These are phyloP conservation scores for Teleiodes luculella DNA, from an alignment of 2,888 invertebrate species.

Conservation along the genomic window DNA sequence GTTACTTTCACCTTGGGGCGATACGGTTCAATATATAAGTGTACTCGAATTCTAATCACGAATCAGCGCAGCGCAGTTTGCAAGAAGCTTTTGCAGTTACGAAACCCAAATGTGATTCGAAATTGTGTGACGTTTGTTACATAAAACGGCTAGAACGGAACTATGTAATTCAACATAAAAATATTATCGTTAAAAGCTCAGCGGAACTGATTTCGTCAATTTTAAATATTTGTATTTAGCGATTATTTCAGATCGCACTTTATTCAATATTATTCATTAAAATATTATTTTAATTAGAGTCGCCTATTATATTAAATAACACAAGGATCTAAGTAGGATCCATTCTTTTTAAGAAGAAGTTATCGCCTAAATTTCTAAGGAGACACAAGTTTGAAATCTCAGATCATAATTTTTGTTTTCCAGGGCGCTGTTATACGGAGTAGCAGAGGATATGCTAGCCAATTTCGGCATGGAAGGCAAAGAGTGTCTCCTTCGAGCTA, in stretches of 20 bases:
- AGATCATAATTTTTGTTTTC: conserved; percentile 28
- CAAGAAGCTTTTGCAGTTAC: conserved; percentile 41
- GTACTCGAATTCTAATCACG: conserved; percentile 45
- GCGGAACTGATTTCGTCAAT: too few species aligned
- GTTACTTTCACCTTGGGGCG: conserved; percentile 56
- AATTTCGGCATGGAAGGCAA: conserved; percentile 90
- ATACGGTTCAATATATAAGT: conserved; percentile 29
- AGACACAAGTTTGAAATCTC: too few species aligned
- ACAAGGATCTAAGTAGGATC: too few species aligned
- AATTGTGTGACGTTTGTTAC: conserved; percentile 6
- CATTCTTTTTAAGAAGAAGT: too few species aligned
- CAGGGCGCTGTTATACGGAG: conserved; percentile 86
- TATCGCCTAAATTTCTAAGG: too few species aligned
- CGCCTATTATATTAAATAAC: too few species aligned
- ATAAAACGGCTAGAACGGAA: neutral
- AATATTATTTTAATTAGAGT: too few species aligned
- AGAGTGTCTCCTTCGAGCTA: conserved; percentile 88
- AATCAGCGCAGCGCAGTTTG: conserved; percentile 33
- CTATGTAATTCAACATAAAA: too few species aligned
- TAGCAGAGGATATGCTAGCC: conserved; percentile 87
- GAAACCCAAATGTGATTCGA: conserved; percentile 38
- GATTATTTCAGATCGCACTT: too few species aligned
- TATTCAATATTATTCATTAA: too few species aligned
- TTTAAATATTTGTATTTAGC: too few species aligned
- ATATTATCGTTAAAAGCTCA: too few species aligned